Base-by-base conservation (phyloP, 2,888 invertebrate genomes). In the Eristalis pertinax region DNA sequence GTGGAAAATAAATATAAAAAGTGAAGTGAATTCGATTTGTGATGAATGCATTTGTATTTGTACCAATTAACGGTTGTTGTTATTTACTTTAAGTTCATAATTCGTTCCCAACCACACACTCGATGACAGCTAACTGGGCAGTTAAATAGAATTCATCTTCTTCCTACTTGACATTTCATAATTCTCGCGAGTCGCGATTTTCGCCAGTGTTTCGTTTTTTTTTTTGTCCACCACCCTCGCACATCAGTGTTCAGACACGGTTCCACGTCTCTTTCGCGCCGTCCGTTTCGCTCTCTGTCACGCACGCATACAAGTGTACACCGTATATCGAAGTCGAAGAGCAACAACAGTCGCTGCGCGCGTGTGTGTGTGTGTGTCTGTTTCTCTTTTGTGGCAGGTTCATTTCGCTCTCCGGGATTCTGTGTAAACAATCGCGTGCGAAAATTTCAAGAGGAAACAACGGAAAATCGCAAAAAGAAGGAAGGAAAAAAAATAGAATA, bases 351-450 rank as follows among this genome's bases (percentile, higher is more conserved):
- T 32, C 8, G 38, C 72, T 79, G 64, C 62, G 38, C 62, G 32
- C 11, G 76, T 76, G 60, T n/a, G 32, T 19, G 60, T 65, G 26
- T 26, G 26, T 63, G 13, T 72, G n/a, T n/a, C n/a, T n/a, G n/a
- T 58, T 65, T 64, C 56, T 72, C 70, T 70, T 41, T 70, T 73
- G 65, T 70, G 56, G 80, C 82, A 74, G 67, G 70, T 85, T 81
- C 76, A 35, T 62, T 72, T 72, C 35, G 43, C 63, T 68, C 76
- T 64, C 58, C 64, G 26, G 41, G 69, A 73, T 77, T 84, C 79
- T 76, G 72, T 79, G 87, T 87, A 87, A 84, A 83, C 83, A 83
- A 83, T 76, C 77, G 76, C 77, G 72, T 83, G 83, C 83, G 77
- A 83, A 83, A 77, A 77, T 77, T 56, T 35, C 64, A 84, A 73